These are phyloP conservation scores for Drosophila affinis DNA, from an alignment of 2,888 invertebrate genomes.

Conservation along the genomic window DNA sequence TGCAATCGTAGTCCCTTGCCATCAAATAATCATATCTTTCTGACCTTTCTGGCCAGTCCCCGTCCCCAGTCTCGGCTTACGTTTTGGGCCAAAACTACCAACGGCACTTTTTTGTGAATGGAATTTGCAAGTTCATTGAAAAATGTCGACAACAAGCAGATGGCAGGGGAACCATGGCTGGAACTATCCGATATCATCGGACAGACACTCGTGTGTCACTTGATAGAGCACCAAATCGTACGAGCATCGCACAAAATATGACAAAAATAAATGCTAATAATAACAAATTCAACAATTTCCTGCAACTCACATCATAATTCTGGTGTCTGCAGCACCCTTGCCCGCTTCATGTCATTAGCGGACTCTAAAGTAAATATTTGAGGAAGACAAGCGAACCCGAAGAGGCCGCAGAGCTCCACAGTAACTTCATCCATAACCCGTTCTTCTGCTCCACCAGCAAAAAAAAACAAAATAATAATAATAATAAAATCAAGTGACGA, in stretches of 20 bases:
- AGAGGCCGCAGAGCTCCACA: slow-evolving; percentile 14
- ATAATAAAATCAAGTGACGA: slow-evolving; percentile 33
- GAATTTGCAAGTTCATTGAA: slow-evolving; percentile 48
- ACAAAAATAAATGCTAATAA: slow-evolving; percentile 53
- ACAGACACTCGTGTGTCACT: slow-evolving; percentile 45
- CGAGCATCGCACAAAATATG: slow-evolving; percentile 24
- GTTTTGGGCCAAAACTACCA: slow-evolving; percentile 22
- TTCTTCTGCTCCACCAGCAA: slow-evolving; percentile 45
- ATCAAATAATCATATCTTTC: slow-evolving; percentile 1
- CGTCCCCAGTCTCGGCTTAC: slow-evolving; percentile 53
- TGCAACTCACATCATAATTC: slow-evolving; percentile 33
- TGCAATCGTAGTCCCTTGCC: background rate
- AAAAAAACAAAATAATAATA: slow-evolving; percentile 27
- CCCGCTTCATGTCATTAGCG: slow-evolving; percentile 73
- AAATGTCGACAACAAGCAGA: slow-evolving; percentile 27
- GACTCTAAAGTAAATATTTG: slow-evolving; percentile 73
- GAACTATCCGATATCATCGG: slow-evolving; percentile 48
- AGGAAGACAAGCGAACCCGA: slow-evolving; percentile 62
- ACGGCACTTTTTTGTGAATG: slow-evolving; percentile 45
- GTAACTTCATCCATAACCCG: slow-evolving; percentile 59
- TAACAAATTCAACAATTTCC: slow-evolving; percentile 64
- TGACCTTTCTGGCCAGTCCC: slow-evolving; percentile 27
- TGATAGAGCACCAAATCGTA: slow-evolving; percentile 45
- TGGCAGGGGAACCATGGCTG: slow-evolving; percentile 7
- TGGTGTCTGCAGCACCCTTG: slow-evolving; percentile 22